Evolutionary conservation across 2,113 vertebrate species (phyloP).

Genomic region (Caloenas nicobarica): DNA sequence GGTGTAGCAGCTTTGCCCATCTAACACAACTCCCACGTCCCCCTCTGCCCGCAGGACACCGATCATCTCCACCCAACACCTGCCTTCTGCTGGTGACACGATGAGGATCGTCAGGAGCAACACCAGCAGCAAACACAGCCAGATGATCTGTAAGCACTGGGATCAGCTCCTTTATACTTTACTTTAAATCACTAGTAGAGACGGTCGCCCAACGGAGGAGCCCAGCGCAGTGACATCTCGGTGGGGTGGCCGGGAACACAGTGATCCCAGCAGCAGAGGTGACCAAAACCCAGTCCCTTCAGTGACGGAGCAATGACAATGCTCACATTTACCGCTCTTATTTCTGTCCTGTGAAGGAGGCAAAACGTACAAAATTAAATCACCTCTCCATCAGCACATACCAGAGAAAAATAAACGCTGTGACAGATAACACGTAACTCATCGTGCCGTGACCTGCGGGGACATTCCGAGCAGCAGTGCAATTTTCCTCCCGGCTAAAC

Average conservation of each 20-base stretch:
- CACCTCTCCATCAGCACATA: not conserved
- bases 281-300: not conserved
- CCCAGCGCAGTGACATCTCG: accelerated
- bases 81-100: not conserved
- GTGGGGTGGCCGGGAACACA: not conserved
- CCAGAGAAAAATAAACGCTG: not conserved
- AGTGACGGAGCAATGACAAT: not conserved
- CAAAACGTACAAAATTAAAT: not conserved
- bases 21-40: accelerated
- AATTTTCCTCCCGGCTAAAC: not conserved
- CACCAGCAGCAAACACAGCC: not conserved
- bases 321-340: accelerated
- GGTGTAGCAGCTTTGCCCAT: not conserved
- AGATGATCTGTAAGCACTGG: too few relatives aligned
- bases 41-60: not conserved
- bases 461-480: not conserved
- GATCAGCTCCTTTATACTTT: not conserved
- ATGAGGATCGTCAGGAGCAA: not conserved
- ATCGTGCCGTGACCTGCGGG: not conserved
- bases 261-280: not conserved
- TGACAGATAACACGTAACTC: not conserved
- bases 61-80: not conserved
- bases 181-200: not conserved
- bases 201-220: accelerated
- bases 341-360: not conserved